These are phyloP conservation scores for Gymnogyps californianus DNA, from an alignment of 2,113 vertebrate species.

Conservation along the genomic window DNA sequence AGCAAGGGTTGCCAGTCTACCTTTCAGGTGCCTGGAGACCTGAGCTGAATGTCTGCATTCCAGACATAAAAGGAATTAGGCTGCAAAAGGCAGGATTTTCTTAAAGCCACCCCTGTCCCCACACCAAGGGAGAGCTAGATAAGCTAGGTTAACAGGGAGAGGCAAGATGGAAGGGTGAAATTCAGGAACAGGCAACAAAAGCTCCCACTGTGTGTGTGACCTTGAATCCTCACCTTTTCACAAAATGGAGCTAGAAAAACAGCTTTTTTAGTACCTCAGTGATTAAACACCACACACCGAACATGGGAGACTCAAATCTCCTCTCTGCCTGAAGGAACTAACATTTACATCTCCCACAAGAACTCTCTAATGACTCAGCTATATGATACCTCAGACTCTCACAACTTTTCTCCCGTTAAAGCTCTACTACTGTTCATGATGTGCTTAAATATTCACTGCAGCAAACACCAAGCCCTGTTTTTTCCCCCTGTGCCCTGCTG, in stretches of 20 bases:
- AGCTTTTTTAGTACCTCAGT: neutral
- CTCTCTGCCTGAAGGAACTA: constrained; percentile 19
- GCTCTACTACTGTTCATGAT: neutral
- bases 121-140: neutral
- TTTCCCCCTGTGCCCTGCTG: neutral
- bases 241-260: neutral
- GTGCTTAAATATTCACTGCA: neutral
- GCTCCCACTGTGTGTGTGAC: neutral
- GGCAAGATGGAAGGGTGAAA: neutral
- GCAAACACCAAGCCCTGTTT: neutral
- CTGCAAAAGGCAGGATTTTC: neutral
- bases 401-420: neutral
- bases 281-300: neutral
- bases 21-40: neutral
- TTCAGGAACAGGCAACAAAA: neutral
- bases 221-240: constrained; percentile 9
- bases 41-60: neutral
- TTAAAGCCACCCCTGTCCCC: neutral
- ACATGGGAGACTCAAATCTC: constrained; percentile 22
- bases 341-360: constrained; percentile 38
- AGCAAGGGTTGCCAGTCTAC: neutral
- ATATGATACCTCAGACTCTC: constrained; percentile 9
- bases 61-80: neutral
- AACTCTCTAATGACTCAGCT: constrained; percentile 48
- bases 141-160: neutral